These are phyloP conservation scores for Stercorarius parasiticus DNA, from an alignment of 2,113 vertebrate species.

Conservation along the genomic window DNA sequence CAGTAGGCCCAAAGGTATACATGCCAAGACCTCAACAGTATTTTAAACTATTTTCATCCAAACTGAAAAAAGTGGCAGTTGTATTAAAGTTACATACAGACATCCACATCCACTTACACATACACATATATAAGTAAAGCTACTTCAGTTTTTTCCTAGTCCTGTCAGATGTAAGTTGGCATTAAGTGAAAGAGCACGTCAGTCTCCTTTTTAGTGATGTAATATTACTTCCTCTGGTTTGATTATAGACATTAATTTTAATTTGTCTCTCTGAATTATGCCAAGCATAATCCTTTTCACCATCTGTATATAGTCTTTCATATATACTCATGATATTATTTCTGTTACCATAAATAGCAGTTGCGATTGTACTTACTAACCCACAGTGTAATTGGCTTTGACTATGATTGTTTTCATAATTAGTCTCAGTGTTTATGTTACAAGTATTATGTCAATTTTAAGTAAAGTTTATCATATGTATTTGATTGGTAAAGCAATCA, in stretches of 20 bases:
- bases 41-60: neutral
- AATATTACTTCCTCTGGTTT: neutral
- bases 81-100: neutral
- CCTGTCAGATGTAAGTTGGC: neutral
- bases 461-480: conserved; percentile 2
- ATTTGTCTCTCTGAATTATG: neutral
- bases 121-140: neutral
- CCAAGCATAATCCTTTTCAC: conserved; percentile 6
- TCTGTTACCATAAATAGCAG: conserved; percentile 17
- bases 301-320: neutral
- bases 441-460: conserved; percentile 45
- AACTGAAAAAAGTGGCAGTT: neutral
- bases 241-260: neutral
- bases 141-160: neutral
- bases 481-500: neutral
- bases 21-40: neutral
- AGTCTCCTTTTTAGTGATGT: neutral
- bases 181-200: neutral
- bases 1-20: neutral
- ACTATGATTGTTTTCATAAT: conserved; percentile 47
- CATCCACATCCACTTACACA: neutral
- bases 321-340: neutral
- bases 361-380: neutral
- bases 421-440: conserved; percentile 8
- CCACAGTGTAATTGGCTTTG: conserved; percentile 35